Evolutionary conservation across 2,888 invertebrate genomes (phyloP).

Genomic region (Drosophila mettleri): DNA sequence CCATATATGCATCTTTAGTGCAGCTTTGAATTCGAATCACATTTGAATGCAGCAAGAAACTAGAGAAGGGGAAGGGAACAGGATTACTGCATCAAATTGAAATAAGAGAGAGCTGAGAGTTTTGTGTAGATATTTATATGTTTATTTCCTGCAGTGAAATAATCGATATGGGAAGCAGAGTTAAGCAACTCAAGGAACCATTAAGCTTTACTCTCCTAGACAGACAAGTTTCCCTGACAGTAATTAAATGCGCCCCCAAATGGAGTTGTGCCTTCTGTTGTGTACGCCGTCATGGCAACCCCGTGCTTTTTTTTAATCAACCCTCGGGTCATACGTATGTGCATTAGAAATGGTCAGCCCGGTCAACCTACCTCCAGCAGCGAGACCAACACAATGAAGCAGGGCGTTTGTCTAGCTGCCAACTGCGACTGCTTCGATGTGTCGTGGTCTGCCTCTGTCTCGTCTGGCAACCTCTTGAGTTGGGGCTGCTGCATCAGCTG

Average conservation of each 20-base stretch:
- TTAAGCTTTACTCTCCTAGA: no score
- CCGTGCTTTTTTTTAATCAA: constrained; percentile 53
- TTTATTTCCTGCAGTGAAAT: not conserved
- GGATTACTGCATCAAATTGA: not conserved
- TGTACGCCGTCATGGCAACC: constrained; percentile 65
- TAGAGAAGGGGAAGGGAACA: not conserved
- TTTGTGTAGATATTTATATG: no score
- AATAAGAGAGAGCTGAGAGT: not conserved
- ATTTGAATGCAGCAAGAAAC: not conserved
- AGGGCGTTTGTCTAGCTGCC: constrained; percentile 91
- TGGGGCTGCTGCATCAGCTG: constrained; percentile 67
- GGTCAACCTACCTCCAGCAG: constrained; percentile 92
- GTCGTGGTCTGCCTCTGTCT: not conserved
- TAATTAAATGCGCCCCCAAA: constrained; percentile 55
- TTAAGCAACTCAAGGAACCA: not conserved
- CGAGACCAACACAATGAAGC: constrained; percentile 96
- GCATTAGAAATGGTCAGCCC: constrained; percentile 48
- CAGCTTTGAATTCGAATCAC: not conserved
- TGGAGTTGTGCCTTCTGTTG: constrained; percentile 49
- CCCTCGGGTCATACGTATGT: constrained; percentile 55
- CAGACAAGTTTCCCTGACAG: no score
- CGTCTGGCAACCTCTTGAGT: constrained; percentile 27
- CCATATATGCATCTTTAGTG: not conserved
- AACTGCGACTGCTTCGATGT: constrained; percentile 89
- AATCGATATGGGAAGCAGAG: not conserved